A percentile compares a stretch with the other conserved stretches of the same genome.
Conservation (phyloP, 2,888 invertebrate genomes). For the Hydrotaea diabolus region DNA sequence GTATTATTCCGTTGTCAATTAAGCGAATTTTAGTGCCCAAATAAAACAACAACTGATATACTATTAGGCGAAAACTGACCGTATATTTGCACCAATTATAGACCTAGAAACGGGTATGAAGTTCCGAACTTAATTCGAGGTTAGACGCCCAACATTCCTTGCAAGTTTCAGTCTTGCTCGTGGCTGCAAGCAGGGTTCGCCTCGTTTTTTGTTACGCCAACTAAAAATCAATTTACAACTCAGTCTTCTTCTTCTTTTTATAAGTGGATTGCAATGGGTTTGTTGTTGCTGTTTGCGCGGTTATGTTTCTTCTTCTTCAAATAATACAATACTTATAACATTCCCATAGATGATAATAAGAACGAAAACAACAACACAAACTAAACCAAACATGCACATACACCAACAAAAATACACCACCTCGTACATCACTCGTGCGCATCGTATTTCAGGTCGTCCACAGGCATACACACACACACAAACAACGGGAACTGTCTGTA, state of each 20-base stretch:
- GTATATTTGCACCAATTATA: too few relatives aligned
- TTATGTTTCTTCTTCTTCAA: background rate
- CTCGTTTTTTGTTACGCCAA: too few relatives aligned
- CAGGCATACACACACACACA: slow-evolving; percentile 3
- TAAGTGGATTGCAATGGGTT: background rate
- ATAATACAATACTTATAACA: background rate
- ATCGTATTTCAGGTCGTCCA: slow-evolving; percentile 43
- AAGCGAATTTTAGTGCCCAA: too few relatives aligned
- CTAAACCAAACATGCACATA: background rate
- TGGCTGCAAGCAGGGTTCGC: too few relatives aligned
- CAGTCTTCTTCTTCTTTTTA: background rate
- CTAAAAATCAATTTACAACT: slow-evolving; percentile 10
- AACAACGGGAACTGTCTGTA: background rate
- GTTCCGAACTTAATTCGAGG: too few relatives aligned
- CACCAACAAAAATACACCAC: background rate
- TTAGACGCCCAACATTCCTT: too few relatives aligned
- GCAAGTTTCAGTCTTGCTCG: too few relatives aligned
- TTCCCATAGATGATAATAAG: slow-evolving; percentile 37
- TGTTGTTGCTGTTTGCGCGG: slow-evolving; percentile 3
- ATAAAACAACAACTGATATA: too few relatives aligned
- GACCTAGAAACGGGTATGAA: too few relatives aligned
- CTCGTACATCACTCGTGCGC: slow-evolving; percentile 43
- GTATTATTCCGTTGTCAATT: too few relatives aligned
- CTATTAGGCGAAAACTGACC: too few relatives aligned
- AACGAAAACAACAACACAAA: slow-evolving; percentile 30